Evolutionary conservation across 2,888 invertebrate species (phyloP).

Genomic region (Fragum whitleyi): DNA sequence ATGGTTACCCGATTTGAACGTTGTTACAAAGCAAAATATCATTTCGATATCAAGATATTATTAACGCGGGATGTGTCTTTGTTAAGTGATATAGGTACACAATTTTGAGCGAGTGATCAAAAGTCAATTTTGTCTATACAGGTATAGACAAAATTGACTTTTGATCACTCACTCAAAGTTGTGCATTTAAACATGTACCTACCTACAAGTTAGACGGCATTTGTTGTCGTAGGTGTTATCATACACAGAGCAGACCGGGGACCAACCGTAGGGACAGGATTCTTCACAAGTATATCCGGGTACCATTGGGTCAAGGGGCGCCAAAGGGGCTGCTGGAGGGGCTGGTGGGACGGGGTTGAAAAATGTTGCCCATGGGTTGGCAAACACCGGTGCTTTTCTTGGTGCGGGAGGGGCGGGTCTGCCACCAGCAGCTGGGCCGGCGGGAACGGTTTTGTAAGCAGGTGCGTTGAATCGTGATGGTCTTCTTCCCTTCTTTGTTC

Average conservation of each 20-base stretch:
- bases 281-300: constrained; percentile 10
- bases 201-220: constrained; percentile 45
- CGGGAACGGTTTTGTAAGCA: neutral
- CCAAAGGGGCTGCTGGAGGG: constrained; percentile 27
- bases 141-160: too few species aligned
- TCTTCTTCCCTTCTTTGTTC: constrained; percentile 17
- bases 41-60: too few species aligned
- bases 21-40: too few species aligned
- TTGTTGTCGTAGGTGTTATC: constrained; percentile 52
- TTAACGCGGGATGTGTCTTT: too few species aligned
- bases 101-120: too few species aligned
- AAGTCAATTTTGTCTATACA: too few species aligned
- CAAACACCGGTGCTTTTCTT: neutral
- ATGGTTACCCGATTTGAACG: too few species aligned
- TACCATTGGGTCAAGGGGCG: too few species aligned
- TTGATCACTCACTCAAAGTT: too few species aligned
- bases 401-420: neutral
- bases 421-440: neutral
- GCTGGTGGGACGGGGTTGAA: constrained; percentile 4
- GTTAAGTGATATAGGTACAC: too few species aligned
- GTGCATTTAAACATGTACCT: too few species aligned
- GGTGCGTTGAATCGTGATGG: neutral
- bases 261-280: constrained; percentile 7
- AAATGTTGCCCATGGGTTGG: constrained; percentile 8
- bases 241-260: constrained; percentile 38